Evolutionary conservation across 37 sponge, comb jelly and placozoan species (phyloP).

Genomic region (Aplysina aerophoba): DNA sequence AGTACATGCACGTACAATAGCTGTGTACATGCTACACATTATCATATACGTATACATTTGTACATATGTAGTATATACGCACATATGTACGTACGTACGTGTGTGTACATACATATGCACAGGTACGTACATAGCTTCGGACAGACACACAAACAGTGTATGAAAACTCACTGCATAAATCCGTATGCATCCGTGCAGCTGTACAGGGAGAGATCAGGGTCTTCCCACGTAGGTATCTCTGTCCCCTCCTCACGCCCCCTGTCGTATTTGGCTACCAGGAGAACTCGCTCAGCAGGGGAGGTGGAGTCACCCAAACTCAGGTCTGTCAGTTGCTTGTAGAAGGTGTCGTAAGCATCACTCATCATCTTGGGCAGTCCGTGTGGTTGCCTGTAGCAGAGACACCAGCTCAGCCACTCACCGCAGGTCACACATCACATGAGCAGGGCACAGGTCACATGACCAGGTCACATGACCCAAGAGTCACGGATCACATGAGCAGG

Average conservation of each 20-base stretch:
- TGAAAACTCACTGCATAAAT: constrained; percentile 99
- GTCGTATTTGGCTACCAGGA: constrained; percentile 77
- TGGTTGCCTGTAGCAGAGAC: too few species aligned
- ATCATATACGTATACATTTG: too few species aligned
- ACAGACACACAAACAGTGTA: constrained; percentile 15
- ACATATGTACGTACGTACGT: background rate
- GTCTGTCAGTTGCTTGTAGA: background rate
- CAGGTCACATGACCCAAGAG: too few species aligned
- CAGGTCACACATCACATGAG: too few species aligned
- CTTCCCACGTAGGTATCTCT: constrained; percentile 94
- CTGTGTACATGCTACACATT: too few species aligned
- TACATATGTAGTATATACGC: background rate
- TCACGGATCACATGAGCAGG: too few species aligned
- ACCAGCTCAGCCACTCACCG: too few species aligned
- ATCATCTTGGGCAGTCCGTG: too few species aligned
- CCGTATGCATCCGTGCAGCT: constrained; percentile 93
- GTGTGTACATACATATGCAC: background rate
- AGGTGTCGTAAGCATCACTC: too few species aligned
- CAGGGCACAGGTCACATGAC: too few species aligned
- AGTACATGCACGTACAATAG: background rate
- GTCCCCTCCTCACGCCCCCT: constrained; percentile 90
- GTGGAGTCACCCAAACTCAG: constrained; percentile 46
- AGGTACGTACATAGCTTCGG: background rate
- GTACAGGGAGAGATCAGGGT: constrained; percentile 89
- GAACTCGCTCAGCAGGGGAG: constrained; percentile 50